Conservation (phyloP, 2,888 invertebrate species). For the Drosophila hamatofila region DNA sequence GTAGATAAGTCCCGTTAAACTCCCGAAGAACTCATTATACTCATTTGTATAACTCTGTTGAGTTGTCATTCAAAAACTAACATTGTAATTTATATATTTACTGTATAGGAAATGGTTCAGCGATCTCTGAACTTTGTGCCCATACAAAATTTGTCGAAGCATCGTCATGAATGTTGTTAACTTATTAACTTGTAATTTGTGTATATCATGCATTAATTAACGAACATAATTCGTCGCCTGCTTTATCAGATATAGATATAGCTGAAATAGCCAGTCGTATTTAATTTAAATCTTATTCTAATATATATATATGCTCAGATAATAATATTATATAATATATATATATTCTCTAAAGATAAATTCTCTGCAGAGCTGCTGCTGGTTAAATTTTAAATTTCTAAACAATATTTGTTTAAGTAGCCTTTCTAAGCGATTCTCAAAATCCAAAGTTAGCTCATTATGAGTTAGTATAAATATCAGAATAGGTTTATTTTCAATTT, state of each 20-base stretch:
- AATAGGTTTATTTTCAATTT: not conserved
- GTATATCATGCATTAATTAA: conserved; percentile 21
- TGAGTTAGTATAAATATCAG: not conserved
- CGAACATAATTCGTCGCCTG: not conserved
- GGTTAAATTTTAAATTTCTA: not conserved
- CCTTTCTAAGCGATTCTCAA: conserved; percentile 2
- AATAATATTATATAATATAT: too few species aligned
- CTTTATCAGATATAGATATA: conserved; percentile 1
- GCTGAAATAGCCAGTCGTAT: not conserved
- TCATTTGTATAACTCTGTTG: not conserved
- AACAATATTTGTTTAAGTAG: not conserved
- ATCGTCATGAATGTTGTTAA: conserved; percentile 35
- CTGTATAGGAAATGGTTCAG: not conserved
- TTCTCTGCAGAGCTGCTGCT: not conserved
- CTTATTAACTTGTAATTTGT: conserved; percentile 13
- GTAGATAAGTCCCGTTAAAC: conserved; percentile 21
- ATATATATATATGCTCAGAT: too few species aligned
- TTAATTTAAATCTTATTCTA: not conserved
- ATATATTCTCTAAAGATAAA: too few species aligned
- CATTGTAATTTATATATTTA: conserved; percentile 12
- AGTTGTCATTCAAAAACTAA: conserved; percentile 11
- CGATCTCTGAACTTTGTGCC: not conserved
- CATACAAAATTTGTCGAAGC: not conserved
- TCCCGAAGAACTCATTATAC: not conserved
- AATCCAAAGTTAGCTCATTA: conserved; percentile 2